Percentiles rank a stretch among this genome's conserved stretches.
These are phyloP conservation scores for Leptatherina wallacei DNA, from an alignment of 2,797 vertebrate species.

Conservation along the genomic window DNA sequence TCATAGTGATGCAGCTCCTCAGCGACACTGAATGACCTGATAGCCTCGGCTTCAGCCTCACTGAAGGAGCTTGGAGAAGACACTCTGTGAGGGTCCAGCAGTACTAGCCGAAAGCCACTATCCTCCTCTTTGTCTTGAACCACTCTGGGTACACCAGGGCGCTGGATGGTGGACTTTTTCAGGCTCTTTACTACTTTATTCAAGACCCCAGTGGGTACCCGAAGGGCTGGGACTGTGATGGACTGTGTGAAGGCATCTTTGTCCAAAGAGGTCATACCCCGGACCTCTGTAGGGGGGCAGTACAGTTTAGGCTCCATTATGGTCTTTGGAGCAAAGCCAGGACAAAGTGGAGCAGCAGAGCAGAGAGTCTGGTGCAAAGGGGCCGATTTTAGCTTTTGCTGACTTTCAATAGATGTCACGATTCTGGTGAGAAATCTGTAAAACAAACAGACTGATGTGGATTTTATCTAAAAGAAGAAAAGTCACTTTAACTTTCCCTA, in stretches of 20 bases:
- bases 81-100: constrained; percentile 89
- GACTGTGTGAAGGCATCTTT: constrained; percentile 89
- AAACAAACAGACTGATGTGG: constrained; percentile 10
- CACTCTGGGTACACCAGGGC: constrained; percentile 89
- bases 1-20: constrained; percentile 83
- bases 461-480: neutral
- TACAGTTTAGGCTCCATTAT: constrained; percentile 81
- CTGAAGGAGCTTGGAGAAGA: constrained; percentile 79
- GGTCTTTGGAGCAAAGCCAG: constrained; percentile 47
- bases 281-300: constrained; percentile 82
- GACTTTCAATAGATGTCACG: constrained; percentile 26
- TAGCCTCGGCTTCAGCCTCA: constrained; percentile 79
- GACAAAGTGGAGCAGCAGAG: neutral
- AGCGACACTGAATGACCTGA: constrained; percentile 81
- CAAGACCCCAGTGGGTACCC: constrained; percentile 84
- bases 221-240: constrained; percentile 88
- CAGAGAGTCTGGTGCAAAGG: constrained; percentile 5
- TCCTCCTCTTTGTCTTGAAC: constrained; percentile 79
- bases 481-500: neutral
- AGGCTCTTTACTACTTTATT: constrained; percentile 86
- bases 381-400: constrained; percentile 18
- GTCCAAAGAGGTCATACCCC: constrained; percentile 92
- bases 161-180: constrained; percentile 85
- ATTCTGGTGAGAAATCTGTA: constrained; percentile 59
- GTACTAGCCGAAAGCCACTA: constrained; percentile 80